Conservation (phyloP, 2,113 vertebrate species). For the Phrynosoma platyrhinos region DNA sequence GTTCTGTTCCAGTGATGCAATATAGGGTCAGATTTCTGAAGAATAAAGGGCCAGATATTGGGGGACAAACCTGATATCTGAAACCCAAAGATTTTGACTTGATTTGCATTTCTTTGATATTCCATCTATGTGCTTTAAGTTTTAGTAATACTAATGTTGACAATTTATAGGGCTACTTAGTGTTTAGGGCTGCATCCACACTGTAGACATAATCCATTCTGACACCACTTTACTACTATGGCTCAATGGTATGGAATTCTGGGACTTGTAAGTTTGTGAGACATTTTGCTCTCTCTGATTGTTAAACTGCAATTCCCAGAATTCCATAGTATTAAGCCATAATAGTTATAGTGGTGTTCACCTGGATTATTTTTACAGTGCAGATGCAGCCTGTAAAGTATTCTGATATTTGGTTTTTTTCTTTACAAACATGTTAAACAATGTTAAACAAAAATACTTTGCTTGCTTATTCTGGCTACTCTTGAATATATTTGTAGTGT, state of each 20-base stretch:
- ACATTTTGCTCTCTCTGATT: too few species aligned
- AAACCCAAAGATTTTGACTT: not conserved
- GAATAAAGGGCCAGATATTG: not conserved
- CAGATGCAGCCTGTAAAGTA: not conserved
- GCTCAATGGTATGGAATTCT: too few species aligned
- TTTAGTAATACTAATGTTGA: not conserved
- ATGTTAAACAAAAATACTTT: slow-evolving; percentile 31
- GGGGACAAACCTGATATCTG: not conserved
- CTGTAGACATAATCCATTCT: too few species aligned
- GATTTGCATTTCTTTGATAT: not conserved
- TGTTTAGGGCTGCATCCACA: slow-evolving; percentile 38
- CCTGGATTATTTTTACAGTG: too few species aligned
- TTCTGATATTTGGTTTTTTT: slow-evolving; percentile 17
- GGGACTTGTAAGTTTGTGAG: too few species aligned
- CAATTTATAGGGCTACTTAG: slow-evolving; percentile 29
- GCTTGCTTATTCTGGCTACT: slow-evolving; percentile 32
- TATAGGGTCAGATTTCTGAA: not conserved
- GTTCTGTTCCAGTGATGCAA: not conserved
- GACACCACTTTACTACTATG: too few species aligned
- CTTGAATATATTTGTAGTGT: slow-evolving; percentile 35
- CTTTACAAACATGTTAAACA: not conserved
- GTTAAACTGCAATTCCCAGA: too few species aligned
- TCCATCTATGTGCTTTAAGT: not conserved
- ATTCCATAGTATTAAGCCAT: too few species aligned
- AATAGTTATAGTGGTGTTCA: too few species aligned